Percentiles rank a stretch among this genome's conserved stretches.
Conservation (phyloP, 1,140 invertebrate species). For the Vanessa tameamea region DNA sequence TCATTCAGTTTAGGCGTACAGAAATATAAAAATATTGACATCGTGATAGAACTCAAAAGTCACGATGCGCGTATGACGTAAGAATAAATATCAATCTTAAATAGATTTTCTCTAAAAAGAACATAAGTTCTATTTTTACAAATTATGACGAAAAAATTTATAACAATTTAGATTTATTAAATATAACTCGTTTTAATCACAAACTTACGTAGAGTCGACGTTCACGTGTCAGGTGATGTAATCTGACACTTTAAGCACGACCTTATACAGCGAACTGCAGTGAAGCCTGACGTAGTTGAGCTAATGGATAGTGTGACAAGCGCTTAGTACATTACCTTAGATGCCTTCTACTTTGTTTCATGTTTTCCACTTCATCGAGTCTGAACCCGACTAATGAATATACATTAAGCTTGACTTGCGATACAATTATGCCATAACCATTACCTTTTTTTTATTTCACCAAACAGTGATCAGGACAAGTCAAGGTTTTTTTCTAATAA, state of each 20-base stretch:
- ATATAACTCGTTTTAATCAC: neutral
- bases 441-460: too few relatives aligned
- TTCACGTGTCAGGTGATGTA: neutral
- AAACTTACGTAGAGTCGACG: neutral
- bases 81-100: too few relatives aligned
- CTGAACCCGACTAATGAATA: neutral
- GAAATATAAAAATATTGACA: too few relatives aligned
- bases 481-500: too few relatives aligned
- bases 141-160: too few relatives aligned
- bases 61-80: too few relatives aligned
- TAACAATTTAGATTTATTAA: neutral
- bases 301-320: slow-evolving; percentile 11
- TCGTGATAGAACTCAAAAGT: too few relatives aligned
- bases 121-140: too few relatives aligned
- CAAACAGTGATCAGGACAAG: too few relatives aligned
- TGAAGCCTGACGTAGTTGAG: neutral
- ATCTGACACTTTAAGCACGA: neutral
- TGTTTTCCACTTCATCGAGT: neutral
- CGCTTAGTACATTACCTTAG: neutral
- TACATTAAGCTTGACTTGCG: neutral
- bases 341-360: neutral
- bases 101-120: too few relatives aligned
- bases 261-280: neutral
- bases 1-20: too few relatives aligned
- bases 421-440: neutral